Conservation (phyloP, 2,113 vertebrate genomes). For the Thamnaconus septentrionalis region DNA sequence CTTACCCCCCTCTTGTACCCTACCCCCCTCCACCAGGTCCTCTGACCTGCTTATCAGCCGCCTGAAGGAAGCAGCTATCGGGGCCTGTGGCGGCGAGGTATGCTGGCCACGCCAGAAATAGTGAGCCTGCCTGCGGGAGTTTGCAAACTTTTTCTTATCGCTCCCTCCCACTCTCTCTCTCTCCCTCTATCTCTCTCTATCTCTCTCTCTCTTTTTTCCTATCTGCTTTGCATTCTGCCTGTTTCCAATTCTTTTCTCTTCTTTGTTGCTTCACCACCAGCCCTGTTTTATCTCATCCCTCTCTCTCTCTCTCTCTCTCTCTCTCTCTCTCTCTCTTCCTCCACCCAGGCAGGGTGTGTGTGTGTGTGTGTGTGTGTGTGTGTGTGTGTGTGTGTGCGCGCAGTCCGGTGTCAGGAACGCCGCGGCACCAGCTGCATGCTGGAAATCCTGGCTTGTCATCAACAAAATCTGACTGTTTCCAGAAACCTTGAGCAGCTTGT, state of each 20-base stretch:
- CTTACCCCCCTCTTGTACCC: no score
- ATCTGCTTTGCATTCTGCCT: background rate
- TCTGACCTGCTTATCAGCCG: constrained; percentile 55
- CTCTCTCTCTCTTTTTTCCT: background rate
- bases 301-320: no score
- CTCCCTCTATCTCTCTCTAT: no score
- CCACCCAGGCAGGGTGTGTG: no score
- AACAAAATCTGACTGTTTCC: constrained; percentile 62
- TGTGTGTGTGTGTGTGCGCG: constrained; percentile 8
- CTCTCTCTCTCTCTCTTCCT: no score
- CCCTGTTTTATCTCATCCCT: constrained; percentile 32
- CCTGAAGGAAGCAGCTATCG: constrained; percentile 57
- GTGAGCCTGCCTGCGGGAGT: constrained; percentile 54
- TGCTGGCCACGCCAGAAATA: constrained; percentile 58
- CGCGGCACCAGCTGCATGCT: constrained; percentile 36
- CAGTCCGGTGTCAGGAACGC: constrained; percentile 60
- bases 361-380: no score
- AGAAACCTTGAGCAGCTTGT: constrained; percentile 43
- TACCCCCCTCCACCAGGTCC: background rate
- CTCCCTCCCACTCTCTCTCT: background rate
- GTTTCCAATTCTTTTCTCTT: constrained; percentile 1
- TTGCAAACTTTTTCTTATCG: constrained; percentile 27
- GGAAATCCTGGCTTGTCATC: constrained; percentile 47
- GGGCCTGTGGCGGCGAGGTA: constrained; percentile 47
- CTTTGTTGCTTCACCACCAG: constrained; percentile 14